These are phyloP conservation scores for Loriculus beryllinus DNA, from an alignment of 2,797 vertebrate species.

Conservation along the genomic window DNA sequence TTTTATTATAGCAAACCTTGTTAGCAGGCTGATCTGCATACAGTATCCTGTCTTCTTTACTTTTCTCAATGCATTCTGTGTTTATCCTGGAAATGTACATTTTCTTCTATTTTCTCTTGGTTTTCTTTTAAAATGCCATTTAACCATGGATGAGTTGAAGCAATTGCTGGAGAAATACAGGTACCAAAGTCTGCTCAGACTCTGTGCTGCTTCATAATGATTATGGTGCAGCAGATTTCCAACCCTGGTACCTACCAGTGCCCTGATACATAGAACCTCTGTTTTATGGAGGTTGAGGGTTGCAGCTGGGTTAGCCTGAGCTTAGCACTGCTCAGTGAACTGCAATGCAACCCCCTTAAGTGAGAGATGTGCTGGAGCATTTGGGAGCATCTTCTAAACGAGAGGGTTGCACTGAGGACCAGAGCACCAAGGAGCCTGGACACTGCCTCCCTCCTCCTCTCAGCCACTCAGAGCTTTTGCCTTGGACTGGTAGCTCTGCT, in stretches of 20 bases:
- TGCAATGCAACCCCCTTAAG: background rate
- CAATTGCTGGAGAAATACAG: background rate
- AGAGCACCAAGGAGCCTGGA: background rate
- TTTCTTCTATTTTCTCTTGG: background rate
- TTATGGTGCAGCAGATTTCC: background rate
- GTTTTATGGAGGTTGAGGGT: background rate
- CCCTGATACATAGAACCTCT: background rate
- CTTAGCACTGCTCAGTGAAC: background rate
- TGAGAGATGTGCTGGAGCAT: background rate
- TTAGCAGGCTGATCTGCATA: background rate
- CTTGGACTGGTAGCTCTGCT: background rate
- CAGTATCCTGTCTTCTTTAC: background rate
- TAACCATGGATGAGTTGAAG: background rate
- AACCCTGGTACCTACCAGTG: background rate
- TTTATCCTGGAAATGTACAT: background rate
- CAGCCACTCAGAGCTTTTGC: background rate
- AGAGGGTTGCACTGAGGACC: background rate
- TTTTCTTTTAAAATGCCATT: background rate
- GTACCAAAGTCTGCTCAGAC: background rate
- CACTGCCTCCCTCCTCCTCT: slow-evolving; percentile 10
- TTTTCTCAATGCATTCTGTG: background rate
- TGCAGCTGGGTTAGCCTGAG: background rate
- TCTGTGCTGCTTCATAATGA: background rate
- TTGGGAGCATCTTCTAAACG: background rate
- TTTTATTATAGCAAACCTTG: background rate